Evolutionary conservation across 1,140 invertebrate genomes (phyloP), one percentile per base, ranked within the genome.

Genomic region (Lasaia peninsularis): DNA sequence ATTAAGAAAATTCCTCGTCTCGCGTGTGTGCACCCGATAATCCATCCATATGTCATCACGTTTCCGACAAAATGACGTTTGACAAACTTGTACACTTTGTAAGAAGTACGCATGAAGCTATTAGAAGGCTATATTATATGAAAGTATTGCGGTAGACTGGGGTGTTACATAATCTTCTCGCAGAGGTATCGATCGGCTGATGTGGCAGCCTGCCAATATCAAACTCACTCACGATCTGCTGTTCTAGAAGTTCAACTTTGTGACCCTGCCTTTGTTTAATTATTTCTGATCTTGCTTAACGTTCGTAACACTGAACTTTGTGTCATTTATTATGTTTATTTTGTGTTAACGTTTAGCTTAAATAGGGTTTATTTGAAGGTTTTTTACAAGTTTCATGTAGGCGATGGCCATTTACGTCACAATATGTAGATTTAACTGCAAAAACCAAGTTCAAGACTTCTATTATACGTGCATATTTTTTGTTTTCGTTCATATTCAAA

Each of bases 131-230:
- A 51, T 28, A 50, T 28, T 28, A 28, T 28, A 28, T 32, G 12
- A 28, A n/a, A 40, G 12, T 28, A 28, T 28, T 51, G 49, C 49
- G 49, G 35, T n/a, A 11, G 52, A 32, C 24, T 52, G 24, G 58
- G 65, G 58, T 58, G 62, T 86, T 84, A 84, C 76, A 74, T 84
- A 83, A 84, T 67, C 65, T 68, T 63, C 66, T 62, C 63, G 66
- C 67, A 44, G 40, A 44, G 18, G 67, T 79, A 86, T 86, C 78
- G 81, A 86, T 83, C 78, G 58, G 63, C 52, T 59, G 67, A 68
- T 69, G 73, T 85, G 83, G 83, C 80, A 77, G 58, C 33, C 56
- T 73, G 81, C 83, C 83, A 86, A 77, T 75, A 76, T 73, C 71
- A 76, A 78, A 72, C 64, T 75, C 56, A 60, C 37, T 59, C 60